Percentiles rank a stretch among this genome's conserved stretches.
These are phyloP conservation scores for Bombus confusus DNA, from an alignment of 1,140 invertebrate genomes.

Conservation along the genomic window DNA sequence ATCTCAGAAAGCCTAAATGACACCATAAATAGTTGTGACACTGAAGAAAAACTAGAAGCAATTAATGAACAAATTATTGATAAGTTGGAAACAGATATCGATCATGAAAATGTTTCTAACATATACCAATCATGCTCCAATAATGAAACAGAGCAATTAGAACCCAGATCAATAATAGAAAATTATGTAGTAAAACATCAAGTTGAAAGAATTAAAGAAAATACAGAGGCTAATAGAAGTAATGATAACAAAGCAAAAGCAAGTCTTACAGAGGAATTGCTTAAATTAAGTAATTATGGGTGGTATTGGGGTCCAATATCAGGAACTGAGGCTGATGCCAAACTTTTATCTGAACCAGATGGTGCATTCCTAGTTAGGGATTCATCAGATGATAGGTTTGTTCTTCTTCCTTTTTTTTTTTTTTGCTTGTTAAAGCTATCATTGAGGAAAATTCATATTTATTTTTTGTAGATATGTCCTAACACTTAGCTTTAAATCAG, in stretches of 20 bases:
- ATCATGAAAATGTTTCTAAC: background rate
- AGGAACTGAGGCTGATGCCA: slow-evolving; percentile 85
- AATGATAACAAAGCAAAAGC: slow-evolving; percentile 63
- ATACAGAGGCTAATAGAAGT: slow-evolving; percentile 6
- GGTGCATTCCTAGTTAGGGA: slow-evolving; percentile 91
- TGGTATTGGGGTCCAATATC: slow-evolving; percentile 88
- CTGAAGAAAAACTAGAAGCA: background rate
- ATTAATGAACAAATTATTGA: background rate
- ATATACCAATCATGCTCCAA: background rate
- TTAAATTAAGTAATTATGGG: slow-evolving; percentile 85
- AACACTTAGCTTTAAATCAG: slow-evolving; percentile 89
- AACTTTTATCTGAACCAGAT: slow-evolving; percentile 84
- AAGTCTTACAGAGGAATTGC: slow-evolving; percentile 82
- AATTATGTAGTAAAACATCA: slow-evolving; percentile 13
- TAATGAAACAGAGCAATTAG: background rate
- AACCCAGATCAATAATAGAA: background rate
- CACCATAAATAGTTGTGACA: background rate
- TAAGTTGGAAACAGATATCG: background rate
- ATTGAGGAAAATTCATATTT: slow-evolving; percentile 53
- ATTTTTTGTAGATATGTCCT: slow-evolving; percentile 83
- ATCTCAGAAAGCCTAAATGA: background rate
- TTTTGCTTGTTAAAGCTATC: background rate
- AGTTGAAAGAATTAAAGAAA: slow-evolving; percentile 15
- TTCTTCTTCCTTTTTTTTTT: background rate
- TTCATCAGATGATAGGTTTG: slow-evolving; percentile 87